phyloP scores from a whole-genome alignment of 2,797 vertebrate genomes.

The Salmo trutta region DNA sequence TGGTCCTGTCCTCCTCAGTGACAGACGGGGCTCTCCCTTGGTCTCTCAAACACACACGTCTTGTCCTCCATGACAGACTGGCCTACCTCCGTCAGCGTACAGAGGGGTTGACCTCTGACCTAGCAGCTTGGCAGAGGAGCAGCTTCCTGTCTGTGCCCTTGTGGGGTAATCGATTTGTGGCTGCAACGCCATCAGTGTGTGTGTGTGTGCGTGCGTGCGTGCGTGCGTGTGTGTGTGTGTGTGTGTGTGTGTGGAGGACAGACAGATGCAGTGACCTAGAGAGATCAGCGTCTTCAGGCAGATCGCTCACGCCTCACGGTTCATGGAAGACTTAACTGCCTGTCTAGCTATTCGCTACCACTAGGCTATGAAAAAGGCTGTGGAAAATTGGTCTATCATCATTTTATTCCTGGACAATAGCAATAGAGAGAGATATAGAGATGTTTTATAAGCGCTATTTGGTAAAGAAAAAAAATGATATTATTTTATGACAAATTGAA shows the following conservation, averaged over 20 bases:
- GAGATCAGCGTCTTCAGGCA: slow-evolving; percentile 2
- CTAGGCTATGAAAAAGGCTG: too few species aligned
- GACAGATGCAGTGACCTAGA: not conserved
- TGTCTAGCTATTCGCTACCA: not conserved
- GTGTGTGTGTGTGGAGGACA: not conserved
- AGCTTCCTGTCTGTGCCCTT: slow-evolving; percentile 42
- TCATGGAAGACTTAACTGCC: not conserved
- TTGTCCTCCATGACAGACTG: slow-evolving; percentile 17
- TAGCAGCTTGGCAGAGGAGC: slow-evolving; percentile 32
- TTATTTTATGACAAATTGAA: slow-evolving; percentile 24
- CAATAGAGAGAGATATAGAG: not conserved
- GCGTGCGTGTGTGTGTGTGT: too few species aligned
- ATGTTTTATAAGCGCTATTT: not conserved
- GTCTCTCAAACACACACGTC: not conserved
- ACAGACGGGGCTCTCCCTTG: slow-evolving; percentile 15
- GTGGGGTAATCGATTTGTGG: slow-evolving; percentile 17
- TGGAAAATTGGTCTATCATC: not conserved
- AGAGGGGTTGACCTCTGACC: slow-evolving; percentile 23
- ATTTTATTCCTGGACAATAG: not conserved
- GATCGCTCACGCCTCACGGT: not conserved
- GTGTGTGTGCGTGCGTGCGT: too few species aligned
- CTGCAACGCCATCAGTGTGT: not conserved
- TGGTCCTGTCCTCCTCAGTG: slow-evolving; percentile 5
- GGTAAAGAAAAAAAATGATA: slow-evolving; percentile 24
- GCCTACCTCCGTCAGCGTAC: slow-evolving; percentile 1